These are phyloP conservation scores for Pyrgus malvae DNA, from an alignment of 2,888 invertebrate species.

Conservation along the genomic window DNA sequence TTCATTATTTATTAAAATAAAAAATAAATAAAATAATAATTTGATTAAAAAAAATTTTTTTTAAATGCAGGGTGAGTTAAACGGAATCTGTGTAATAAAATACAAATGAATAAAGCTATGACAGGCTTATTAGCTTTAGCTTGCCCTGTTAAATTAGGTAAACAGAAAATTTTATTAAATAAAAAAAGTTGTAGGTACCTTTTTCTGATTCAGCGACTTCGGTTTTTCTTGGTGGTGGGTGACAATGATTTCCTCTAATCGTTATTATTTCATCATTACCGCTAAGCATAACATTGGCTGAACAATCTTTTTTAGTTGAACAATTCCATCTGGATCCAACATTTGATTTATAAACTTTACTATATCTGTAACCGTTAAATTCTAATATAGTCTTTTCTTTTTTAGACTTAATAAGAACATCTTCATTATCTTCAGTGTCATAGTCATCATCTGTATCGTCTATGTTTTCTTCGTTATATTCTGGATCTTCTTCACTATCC, in stretches of 20 bases:
- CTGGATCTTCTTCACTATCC: background rate
- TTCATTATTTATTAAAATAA: too few relatives aligned
- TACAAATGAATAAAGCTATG: too few relatives aligned
- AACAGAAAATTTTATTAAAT: background rate
- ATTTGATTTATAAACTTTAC: conserved; percentile 53
- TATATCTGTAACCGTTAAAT: conserved; percentile 57
- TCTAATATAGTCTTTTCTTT: conserved; percentile 56
- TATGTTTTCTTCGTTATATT: background rate
- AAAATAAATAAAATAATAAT: too few relatives aligned
- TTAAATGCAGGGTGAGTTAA: too few relatives aligned
- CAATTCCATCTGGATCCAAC: conserved; percentile 62
- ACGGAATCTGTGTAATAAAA: too few relatives aligned
- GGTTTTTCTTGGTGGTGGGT: conserved; percentile 33
- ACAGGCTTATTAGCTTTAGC: too few relatives aligned
- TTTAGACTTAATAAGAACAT: conserved; percentile 52
- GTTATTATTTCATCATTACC: conserved; percentile 57
- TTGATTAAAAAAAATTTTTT: too few relatives aligned
- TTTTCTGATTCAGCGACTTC: conserved; percentile 6
- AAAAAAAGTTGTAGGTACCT: background rate
- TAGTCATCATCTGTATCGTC: conserved; percentile 28
- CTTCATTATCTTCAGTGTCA: conserved; percentile 40
- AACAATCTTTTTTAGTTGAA: conserved; percentile 52
- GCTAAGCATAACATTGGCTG: conserved; percentile 57
- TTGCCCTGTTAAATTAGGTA: too few relatives aligned
- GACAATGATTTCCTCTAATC: conserved; percentile 50